Evolutionary conservation across 2,797 vertebrate species (phyloP).

Genomic region (Taeniopygia guttata): DNA sequence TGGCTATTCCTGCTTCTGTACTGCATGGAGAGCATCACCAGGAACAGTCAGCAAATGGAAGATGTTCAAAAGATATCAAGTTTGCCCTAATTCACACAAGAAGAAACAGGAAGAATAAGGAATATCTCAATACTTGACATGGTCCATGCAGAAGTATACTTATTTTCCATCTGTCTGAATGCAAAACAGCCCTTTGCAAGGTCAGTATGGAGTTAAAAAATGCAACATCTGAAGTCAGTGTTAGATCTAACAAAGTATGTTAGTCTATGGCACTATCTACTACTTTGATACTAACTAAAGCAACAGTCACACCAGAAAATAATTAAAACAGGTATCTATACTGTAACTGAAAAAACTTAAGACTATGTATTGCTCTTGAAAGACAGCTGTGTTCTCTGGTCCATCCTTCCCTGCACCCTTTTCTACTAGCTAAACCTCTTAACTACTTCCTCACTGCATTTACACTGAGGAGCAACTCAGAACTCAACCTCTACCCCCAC

Average conservation of each 20-base stretch:
- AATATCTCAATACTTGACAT: neutral
- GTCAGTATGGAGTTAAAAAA: neutral
- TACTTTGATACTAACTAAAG: neutral
- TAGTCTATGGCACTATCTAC: neutral
- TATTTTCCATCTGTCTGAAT: neutral
- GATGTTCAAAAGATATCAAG: neutral
- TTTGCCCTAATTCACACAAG: neutral
- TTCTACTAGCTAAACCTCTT: neutral
- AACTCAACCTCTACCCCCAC: neutral
- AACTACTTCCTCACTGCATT: neutral
- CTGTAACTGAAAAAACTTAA: neutral
- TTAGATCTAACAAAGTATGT: neutral
- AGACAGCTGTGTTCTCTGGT: neutral
- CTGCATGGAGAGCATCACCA: neutral
- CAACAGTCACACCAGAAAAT: neutral
- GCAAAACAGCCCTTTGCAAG: neutral
- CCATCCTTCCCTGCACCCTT: neutral
- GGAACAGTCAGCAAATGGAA: neutral
- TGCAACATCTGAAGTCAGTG: accelerated
- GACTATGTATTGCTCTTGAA: neutral
- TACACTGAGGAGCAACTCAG: neutral
- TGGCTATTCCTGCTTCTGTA: neutral
- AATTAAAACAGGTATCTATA: neutral
- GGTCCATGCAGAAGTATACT: neutral
- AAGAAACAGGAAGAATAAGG: neutral